Percentiles rank a stretch among this genome's conserved stretches.
Conservation (phyloP, 2,797 vertebrate genomes). For the Garrulus glandarius region DNA sequence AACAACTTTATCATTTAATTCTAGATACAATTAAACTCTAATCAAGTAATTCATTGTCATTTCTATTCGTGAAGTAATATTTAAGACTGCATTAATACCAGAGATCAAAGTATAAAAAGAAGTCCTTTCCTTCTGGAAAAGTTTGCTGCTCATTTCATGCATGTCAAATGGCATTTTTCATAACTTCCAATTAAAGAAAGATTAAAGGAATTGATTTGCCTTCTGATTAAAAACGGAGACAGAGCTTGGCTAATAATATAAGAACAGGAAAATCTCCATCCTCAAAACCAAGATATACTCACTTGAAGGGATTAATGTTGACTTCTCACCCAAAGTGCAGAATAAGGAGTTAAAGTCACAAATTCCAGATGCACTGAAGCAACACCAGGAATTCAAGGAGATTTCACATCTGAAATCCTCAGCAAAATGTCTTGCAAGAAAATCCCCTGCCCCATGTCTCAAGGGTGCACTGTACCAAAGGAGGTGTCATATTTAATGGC, state of each 20-base stretch:
- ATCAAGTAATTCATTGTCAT: background rate
- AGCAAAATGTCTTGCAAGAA: background rate
- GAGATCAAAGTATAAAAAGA: background rate
- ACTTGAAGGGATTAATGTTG: background rate
- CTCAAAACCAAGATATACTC: background rate
- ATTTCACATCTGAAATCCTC: background rate
- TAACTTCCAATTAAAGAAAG: constrained; percentile 14
- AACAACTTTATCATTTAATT: background rate
- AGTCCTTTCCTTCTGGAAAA: background rate
- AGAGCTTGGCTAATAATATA: background rate
- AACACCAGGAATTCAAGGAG: background rate
- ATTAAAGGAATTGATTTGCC: constrained; percentile 5
- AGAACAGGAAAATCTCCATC: background rate
- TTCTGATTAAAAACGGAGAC: background rate
- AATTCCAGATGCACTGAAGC: background rate
- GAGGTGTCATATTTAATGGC: background rate
- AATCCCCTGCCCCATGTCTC: background rate
- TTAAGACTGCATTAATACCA: background rate
- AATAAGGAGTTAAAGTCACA: background rate
- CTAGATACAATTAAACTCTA: background rate
- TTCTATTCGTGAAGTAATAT: background rate
- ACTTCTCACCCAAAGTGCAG: background rate
- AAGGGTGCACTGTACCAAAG: background rate
- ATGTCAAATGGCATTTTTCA: background rate
- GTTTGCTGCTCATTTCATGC: background rate